Base-by-base conservation (phyloP, 2,888 invertebrate species). In the Tinea semifulvella region DNA sequence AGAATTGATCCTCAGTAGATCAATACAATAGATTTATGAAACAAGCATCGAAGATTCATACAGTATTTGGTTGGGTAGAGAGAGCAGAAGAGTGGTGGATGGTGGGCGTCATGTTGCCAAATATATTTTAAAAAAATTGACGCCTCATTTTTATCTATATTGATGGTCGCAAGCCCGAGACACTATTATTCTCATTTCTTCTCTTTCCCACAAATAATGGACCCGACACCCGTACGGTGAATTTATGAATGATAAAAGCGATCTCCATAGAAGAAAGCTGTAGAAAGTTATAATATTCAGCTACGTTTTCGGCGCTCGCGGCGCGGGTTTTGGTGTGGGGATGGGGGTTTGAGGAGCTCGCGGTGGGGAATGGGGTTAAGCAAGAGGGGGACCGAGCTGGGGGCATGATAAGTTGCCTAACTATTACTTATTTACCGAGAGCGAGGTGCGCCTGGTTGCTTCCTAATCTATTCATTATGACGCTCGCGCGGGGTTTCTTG, bases 381-480 rank as follows among this genome's bases (percentile, higher is more conserved):
- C n/a, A 31, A 31, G 31, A 14, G 31, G 31, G 31, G 31, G 11
- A 31, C 31, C 31, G 11, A 31, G 13, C 31, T 6, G 50, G 50
- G 50, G 46, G 50, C 57, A 63, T 57, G 63, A 63, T 65, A 66
- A 65, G 65, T 64, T 60, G 67, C 64, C 67, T 63, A 52, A 59
- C 60, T 28, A 38, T 66, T 62, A 70, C 74, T 72, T 74, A 74
- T 75, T 75, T 72, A 75, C 74, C 7, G 20, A 18, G 20, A n/a
- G 40, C 40, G 40, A 43, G 31, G 43, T 43, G 31, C 43, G 43
- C 43, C 43, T 28, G 19, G 43, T 2, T 40, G 43, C 43, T 43
- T 31, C 31, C 43, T 43, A 43, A 43, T 43, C 43, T 43, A 43
- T 43, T 43, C 43, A 43, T 43, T 43, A 43, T 18, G 16, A 18